Base-by-base conservation (phyloP, 2,888 invertebrate species). In the Pteria penguin region DNA sequence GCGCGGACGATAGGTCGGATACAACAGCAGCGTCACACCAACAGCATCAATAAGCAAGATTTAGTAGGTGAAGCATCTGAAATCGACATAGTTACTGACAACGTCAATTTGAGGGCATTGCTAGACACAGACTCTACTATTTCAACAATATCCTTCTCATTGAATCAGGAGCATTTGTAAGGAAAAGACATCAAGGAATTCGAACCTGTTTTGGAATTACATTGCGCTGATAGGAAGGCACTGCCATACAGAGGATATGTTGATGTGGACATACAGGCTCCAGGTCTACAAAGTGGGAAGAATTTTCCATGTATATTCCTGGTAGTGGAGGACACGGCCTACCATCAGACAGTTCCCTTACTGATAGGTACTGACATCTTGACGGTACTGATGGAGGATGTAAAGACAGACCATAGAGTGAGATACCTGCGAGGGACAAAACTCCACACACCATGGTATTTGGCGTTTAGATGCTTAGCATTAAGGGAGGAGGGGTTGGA, bases 381-480 rank as follows among this genome's bases (percentile, higher is more conserved):
- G 2, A 65, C 18, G 11, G 45, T n/a, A 8, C 2, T 65, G 26
- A 24, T 72, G 22, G 22, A 45, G 2, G 31, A 52, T 31, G 36
- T 52, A 11, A 66, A 62, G 52, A n/a, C 54, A 24, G 29, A 61
- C 5, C 45, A 66, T 62, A 62, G 67, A 8, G 61, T 55, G 18
- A 45, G 31, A 36, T 76, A 67, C 36, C 52, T 72, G 18, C 67
- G 67, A 31, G 60, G 31, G 52, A 71, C 71, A 4, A 57, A 32
- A 27, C 29, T 71, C 11, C 61, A 65, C 18, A 75, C 61, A 31
- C 74, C 71, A 27, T 75, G 75, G n/a, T n/a, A n/a, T n/a, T n/a
- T n/a, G n/a, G n/a, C n/a, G n/a, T n/a, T n/a, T n/a, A n/a, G n/a
- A n/a, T 67, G 8, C 68, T 76, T 1, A 24, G 36, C 3, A 71